Base-by-base conservation (phyloP, 2,113 vertebrate species). In the Gambusia holbrooki region DNA sequence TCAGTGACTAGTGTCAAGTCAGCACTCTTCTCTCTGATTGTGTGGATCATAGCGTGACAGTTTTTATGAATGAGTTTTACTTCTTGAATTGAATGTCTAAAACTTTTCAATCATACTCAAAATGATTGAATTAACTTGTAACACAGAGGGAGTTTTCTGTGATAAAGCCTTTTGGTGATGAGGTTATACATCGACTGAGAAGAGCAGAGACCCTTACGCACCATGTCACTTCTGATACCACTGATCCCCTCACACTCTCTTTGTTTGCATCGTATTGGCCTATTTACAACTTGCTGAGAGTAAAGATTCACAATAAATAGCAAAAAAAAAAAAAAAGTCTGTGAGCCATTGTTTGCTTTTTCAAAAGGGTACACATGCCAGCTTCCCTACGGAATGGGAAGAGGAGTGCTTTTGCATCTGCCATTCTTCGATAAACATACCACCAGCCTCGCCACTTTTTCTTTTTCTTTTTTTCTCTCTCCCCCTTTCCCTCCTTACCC, bases 291-390 rank as follows among this genome's bases (percentile, higher is more conserved):
- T 80, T 76, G 84, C 89, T 83, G 73, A 81, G 83, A 87, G 86
- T 87, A 88, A 92, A 88, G 66, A 86, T 90, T 85, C 76, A 65
- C 74, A 85, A 82, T 66, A 62, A 62, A 54, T 30, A 61, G 27
- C 35, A 32, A 58, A 73, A 72, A 54, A 78, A 84, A 84, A 48
- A 74, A 73, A 54, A 81, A 84, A 83, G 75, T 87, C 73, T 87
- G 81, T 83, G 87, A 90, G 85, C 85, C 80, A 90, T 92, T 93
- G 91, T 92, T 93, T 93, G 91, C 91, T 93, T 92, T 91, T 87
- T 87, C 48, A 87, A 91, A 90, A 87, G 71, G 84, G 84, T 88
- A 85, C 93, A 90, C 84, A 90, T 93, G 86, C 93, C 92, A 92
- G 76, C 85, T 90, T 93, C 90, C 91, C 92, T 73, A 83, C 37